Percentiles rank a stretch among this genome's conserved stretches.
phyloP scores from a whole-genome alignment of 2,888 invertebrate genomes.

The Frankliniella intonsa region DNA sequence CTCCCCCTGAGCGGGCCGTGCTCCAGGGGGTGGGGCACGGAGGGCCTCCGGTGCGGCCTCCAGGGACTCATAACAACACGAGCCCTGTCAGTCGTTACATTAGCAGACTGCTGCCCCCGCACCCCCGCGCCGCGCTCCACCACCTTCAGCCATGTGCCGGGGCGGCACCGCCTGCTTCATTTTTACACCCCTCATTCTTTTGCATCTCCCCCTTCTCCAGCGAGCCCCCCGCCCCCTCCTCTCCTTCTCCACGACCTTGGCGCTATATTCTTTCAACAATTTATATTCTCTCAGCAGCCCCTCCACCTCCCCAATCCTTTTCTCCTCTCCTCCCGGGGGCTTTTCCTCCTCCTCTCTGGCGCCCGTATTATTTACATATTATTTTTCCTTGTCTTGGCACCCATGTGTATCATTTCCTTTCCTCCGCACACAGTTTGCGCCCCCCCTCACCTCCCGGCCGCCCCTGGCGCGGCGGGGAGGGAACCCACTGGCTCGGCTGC shows the following conservation, averaged over 20 bases:
- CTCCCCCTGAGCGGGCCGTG: not conserved
- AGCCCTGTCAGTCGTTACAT: slow-evolving; percentile 19
- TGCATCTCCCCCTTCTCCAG: not conserved
- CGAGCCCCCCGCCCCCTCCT: not conserved
- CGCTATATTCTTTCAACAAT: not conserved
- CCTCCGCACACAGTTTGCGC: not conserved
- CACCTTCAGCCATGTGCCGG: not conserved
- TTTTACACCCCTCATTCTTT: too few species aligned
- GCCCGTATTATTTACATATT: not conserved
- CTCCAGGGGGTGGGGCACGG: not conserved
- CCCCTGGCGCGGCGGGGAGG: not conserved
- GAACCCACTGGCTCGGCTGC: not conserved
- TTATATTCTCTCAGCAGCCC: not conserved
- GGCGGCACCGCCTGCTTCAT: not conserved
- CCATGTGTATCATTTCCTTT: not conserved
- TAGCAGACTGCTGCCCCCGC: not conserved
- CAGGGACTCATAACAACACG: slow-evolving; percentile 5
- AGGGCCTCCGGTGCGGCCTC: not conserved
- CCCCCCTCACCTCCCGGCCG: not conserved
- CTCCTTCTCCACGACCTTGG: not conserved
- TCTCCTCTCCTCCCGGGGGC: not conserved
- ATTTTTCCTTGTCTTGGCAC: not conserved
- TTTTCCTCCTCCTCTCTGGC: not conserved
- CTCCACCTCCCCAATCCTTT: not conserved
- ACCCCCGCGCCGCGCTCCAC: not conserved